These are phyloP conservation scores for Okapia johnstoni DNA, from an alignment of 2,113 vertebrate species.

Conservation along the genomic window DNA sequence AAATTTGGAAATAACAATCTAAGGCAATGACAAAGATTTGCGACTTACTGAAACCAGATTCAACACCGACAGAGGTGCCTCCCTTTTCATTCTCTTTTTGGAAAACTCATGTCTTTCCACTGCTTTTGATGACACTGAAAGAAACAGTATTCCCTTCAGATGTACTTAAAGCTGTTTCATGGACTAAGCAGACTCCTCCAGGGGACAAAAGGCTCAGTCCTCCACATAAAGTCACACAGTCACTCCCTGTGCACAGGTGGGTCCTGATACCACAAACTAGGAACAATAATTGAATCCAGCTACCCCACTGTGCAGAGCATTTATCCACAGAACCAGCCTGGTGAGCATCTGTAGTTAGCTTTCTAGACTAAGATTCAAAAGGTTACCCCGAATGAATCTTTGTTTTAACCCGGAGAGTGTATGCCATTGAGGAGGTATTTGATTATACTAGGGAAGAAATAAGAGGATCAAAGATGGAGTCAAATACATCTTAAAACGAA, in stretches of 20 bases:
- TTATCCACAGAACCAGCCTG: conserved; percentile 33
- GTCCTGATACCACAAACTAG: conserved; percentile 56
- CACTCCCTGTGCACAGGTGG: conserved; percentile 46
- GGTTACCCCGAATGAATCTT: neutral
- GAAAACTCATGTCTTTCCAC: neutral
- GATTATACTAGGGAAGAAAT: neutral
- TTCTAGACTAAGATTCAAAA: conserved; percentile 31
- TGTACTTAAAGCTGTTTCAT: neutral
- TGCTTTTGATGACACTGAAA: neutral
- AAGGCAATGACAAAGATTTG: conserved; percentile 11
- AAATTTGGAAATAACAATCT: neutral
- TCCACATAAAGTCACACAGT: neutral
- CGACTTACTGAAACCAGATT: neutral
- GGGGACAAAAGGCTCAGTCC: neutral
- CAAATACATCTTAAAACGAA: neutral
- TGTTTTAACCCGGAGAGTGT: conserved; percentile 13
- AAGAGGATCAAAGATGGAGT: neutral
- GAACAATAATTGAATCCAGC: conserved; percentile 59
- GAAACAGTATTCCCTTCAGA: neutral
- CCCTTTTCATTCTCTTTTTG: conserved; percentile 11
- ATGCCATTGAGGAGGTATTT: neutral
- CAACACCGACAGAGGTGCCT: neutral
- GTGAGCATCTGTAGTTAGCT: neutral
- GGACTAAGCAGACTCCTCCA: neutral
- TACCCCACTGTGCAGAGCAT: neutral